Evolutionary conservation across 2,888 invertebrate genomes (phyloP).

Genomic region (Mythimna loreyi): DNA sequence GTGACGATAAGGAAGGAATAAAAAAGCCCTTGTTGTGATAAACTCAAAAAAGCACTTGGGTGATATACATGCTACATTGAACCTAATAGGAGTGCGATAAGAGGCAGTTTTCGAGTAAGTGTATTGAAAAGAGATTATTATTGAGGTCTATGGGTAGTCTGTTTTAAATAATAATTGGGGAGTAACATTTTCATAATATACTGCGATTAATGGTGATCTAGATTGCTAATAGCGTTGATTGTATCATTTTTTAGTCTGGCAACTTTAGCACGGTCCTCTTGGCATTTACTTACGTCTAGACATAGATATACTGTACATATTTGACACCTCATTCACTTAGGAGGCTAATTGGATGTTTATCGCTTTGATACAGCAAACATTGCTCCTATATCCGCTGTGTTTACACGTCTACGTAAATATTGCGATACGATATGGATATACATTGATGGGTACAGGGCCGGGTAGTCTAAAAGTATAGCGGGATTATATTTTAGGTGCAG

Average conservation of each 20-base stretch:
- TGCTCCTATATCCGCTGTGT: slow-evolving; percentile 1
- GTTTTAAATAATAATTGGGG: no score
- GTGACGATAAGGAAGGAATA: no score
- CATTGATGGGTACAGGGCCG: slow-evolving; percentile 6
- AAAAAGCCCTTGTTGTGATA: no score
- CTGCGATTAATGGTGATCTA: not conserved
- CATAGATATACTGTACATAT: not conserved
- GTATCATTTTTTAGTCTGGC: not conserved
- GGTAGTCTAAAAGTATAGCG: slow-evolving; percentile 3
- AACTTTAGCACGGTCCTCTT: no score
- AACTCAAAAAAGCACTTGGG: no score
- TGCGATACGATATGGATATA: slow-evolving; percentile 19
- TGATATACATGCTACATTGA: no score
- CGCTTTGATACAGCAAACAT: slow-evolving; percentile 4
- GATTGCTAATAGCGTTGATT: not conserved
- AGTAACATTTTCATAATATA: no score
- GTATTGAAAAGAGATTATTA: no score
- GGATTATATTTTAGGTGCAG: slow-evolving; percentile 7
- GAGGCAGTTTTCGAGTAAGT: no score
- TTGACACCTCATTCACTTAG: not conserved
- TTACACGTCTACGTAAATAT: slow-evolving; percentile 27
- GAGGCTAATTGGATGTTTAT: not conserved
- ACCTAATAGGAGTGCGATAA: no score
- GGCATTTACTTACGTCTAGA: not conserved
- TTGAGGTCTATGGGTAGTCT: no score